Conservation (phyloP, 2,888 invertebrate species). For the Tanytarsus gracilentus region DNA sequence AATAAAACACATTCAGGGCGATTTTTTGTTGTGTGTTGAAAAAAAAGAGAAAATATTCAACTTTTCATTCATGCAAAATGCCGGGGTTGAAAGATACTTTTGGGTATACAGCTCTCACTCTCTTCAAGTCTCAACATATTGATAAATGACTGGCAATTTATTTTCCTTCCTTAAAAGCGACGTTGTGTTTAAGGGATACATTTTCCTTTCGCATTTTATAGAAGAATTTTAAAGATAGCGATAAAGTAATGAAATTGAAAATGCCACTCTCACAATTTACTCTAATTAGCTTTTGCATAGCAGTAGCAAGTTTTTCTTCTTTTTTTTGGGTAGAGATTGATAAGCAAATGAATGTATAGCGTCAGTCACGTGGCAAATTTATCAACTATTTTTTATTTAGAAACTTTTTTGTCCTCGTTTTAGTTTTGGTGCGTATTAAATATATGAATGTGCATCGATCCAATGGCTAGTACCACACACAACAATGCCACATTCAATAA, state of each 20-base stretch:
- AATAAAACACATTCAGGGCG: not conserved
- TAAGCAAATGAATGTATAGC: not conserved
- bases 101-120: constrained; percentile 10
- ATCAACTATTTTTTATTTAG: not conserved
- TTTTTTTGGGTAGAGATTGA: not conserved
- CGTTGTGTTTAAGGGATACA: no score
- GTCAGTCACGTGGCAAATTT: constrained; percentile 9
- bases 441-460: no score
- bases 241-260: no score
- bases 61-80: not conserved
- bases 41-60: not conserved
- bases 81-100: not conserved
- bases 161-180: constrained; percentile 21
- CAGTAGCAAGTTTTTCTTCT: no score
- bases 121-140: constrained; percentile 5
- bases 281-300: no score
- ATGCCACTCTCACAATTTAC: no score
- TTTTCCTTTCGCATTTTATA: no score
- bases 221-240: no score
- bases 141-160: constrained; percentile 29
- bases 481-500: constrained; percentile 14
- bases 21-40: not conserved
- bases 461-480: no score
- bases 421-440: not conserved
- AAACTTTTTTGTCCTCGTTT: not conserved